Conservation (phyloP, 1,140 invertebrate species). For the Drosophila punjabiensis region DNA sequence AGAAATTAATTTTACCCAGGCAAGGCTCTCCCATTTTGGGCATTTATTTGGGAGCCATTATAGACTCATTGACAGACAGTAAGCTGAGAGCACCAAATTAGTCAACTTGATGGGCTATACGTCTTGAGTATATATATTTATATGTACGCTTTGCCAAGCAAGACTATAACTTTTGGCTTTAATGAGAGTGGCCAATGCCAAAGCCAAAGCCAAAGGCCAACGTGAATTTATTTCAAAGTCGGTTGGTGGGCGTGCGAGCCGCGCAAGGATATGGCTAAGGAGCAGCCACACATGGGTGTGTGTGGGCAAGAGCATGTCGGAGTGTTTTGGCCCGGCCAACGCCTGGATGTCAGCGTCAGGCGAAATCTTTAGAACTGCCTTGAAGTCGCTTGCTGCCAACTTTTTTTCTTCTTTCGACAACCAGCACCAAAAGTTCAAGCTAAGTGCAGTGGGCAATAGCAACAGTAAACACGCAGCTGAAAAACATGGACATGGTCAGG, state of each 20-base stretch:
- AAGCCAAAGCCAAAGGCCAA: constrained; percentile 68
- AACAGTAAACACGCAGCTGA: constrained; percentile 41
- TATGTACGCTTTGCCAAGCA: constrained; percentile 40
- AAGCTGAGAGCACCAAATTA: constrained; percentile 51
- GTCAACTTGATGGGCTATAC: constrained; percentile 50
- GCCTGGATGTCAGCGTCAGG: constrained; percentile 56
- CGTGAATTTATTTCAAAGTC: constrained; percentile 76
- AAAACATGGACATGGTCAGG: constrained; percentile 37
- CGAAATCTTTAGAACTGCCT: constrained; percentile 70
- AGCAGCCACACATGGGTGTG: constrained; percentile 14
- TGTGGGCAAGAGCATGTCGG: constrained; percentile 23
- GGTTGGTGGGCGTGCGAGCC: constrained; percentile 53
- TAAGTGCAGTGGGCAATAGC: constrained; percentile 63
- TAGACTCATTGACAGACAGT: constrained; percentile 53
- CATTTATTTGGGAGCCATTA: constrained; percentile 36
- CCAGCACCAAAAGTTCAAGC: constrained; percentile 59
- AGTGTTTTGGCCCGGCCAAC: constrained; percentile 58
- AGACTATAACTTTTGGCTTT: constrained; percentile 64
- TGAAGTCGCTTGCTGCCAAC: constrained; percentile 67
- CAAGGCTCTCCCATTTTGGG: neutral
- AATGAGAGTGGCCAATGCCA: constrained; percentile 70
- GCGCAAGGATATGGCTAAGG: constrained; percentile 27
- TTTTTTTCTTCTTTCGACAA: constrained; percentile 61
- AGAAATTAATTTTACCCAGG: constrained; percentile 3
- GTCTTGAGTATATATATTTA: constrained; percentile 14